These are phyloP conservation scores for Neelides sp. DNA, from an alignment of 1,140 invertebrate species.

Conservation along the genomic window DNA sequence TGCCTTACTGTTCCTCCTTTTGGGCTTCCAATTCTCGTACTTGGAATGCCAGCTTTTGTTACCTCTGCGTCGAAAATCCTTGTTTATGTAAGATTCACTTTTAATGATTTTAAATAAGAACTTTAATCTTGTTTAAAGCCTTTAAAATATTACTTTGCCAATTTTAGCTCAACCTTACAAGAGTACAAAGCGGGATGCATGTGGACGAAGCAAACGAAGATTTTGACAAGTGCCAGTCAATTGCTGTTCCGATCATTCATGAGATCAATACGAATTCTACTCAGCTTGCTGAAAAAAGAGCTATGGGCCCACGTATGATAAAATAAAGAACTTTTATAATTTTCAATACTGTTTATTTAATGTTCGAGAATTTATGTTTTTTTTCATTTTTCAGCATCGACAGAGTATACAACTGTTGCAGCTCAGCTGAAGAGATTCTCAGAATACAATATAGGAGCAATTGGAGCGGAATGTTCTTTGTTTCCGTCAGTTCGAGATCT, in stretches of 20 bases:
- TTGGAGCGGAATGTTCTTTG: slow-evolving; percentile 60
- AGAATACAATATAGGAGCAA: slow-evolving; percentile 49
- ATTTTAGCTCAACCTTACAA: slow-evolving; percentile 21
- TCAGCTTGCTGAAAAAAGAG: slow-evolving; percentile 66
- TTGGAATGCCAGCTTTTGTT: slow-evolving; percentile 68
- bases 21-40: slow-evolving; percentile 65
- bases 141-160: not conserved
- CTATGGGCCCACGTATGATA: slow-evolving; percentile 38
- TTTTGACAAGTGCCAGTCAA: slow-evolving; percentile 43
- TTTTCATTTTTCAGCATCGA: slow-evolving; percentile 26
- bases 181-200: slow-evolving; percentile 8
- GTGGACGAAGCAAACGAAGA: not conserved
- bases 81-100: slow-evolving; percentile 58
- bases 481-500: slow-evolving; percentile 78
- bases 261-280: slow-evolving; percentile 73
- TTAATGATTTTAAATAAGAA: slow-evolving; percentile 1
- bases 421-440: slow-evolving; percentile 53
- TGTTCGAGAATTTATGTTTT: not conserved
- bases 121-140: not conserved
- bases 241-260: slow-evolving; percentile 78
- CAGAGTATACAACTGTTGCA: slow-evolving; percentile 42
- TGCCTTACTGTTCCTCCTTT: slow-evolving; percentile 80
- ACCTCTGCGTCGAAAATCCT: slow-evolving; percentile 72
- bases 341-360: not conserved
- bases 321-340: slow-evolving; percentile 8